Base-by-base conservation (phyloP, 2,888 invertebrate species). In the Hydraecia micacea region DNA sequence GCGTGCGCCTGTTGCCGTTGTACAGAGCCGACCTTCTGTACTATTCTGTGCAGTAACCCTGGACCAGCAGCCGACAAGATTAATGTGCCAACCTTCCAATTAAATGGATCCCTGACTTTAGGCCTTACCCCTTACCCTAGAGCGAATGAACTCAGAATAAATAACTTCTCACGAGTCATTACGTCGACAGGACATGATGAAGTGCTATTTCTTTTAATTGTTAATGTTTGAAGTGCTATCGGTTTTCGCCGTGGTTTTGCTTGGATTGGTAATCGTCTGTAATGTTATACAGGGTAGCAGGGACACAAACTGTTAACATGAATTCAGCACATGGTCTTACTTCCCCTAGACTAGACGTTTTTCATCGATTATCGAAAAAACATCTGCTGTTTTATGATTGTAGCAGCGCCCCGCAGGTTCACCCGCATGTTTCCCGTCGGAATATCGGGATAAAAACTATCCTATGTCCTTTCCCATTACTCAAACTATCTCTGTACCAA, bases 81-180 rank as follows among this genome's bases (percentile, higher is more conserved):
- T 84, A 76, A 85, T 85, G 85, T 72, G 28, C 69, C 32, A 79
- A 71, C 68, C 71, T n/a, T 75, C 79, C 84, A 85, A 84, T 85
- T 87, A 87, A 79, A 74, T 72, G 67, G 49, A 73, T 66, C 68
- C 65, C 49, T 87, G 80, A 79, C 77, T 75, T 84, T 73, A 72
- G 21, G 21, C 55, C n/a, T 66, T 42, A 78, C 58, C 63, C 68
- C 52, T 65, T 75, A 72, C 49, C 21, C 52, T 18, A 46, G 69
- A 60, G 75, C 72, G 72, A 84, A 73, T 52, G 87, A 85, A 76
- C 85, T 74, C 60, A 55, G n/a, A 68, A 65, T 67, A 84, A 83
- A 84, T 86, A 86, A 75, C 67, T 70, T 79, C 49, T 75, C 28
- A 65, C 84, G 49, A 68, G 55, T 79, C 75, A 75, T 82, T 79